Base-by-base conservation (phyloP, 1,140 invertebrate genomes). In the Lamellibrachia luymesi region DNA sequence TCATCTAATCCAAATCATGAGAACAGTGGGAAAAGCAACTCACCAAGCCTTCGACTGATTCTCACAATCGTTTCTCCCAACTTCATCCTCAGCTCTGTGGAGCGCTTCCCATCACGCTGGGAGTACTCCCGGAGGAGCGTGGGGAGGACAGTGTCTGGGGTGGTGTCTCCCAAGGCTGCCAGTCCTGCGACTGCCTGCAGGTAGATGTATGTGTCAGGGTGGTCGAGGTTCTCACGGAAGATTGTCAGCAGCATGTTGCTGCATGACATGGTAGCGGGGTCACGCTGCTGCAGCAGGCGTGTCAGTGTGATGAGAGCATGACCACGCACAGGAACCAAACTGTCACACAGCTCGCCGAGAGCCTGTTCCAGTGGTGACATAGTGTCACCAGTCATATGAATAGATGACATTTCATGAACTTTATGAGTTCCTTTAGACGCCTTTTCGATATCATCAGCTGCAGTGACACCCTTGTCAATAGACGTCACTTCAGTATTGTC, bases 191-290 rank as follows among this genome's bases (percentile, higher is more conserved):
- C 97, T 17, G 98, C 97, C 91, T 97, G 96, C 91, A 98, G 96
- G 96, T 98, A 98, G 92, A 98, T 96, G 95, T 98, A 98, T 0
- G 98, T 98, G 95, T 99, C 98, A 52, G 97, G 95, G 94, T 98
- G 97, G 95, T 97, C 97, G 0, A 99, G 95, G 96, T 98, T 97
- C 96, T 98, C 97, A 93, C 96, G 51, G 94, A 95, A 95, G 80
- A 64, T 91, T 92, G 97, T 97, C 80, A 98, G 96, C 50, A 98
- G 94, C 94, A 97, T 96, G 93, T 97, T 97, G 94, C 97, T 97
- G 94, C 97, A 97, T 2, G 97, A 96, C 64, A 97, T 94, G 27
- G 97, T 97, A 94, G 97, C 97, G 49, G 96, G 91, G 96, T 98
- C 97, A 94, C 96, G 97, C 13, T 96, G 95, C 95, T 97, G 97